These are phyloP conservation scores for Channa argus DNA, from an alignment of 2,113 vertebrate genomes.

Conservation along the genomic window DNA sequence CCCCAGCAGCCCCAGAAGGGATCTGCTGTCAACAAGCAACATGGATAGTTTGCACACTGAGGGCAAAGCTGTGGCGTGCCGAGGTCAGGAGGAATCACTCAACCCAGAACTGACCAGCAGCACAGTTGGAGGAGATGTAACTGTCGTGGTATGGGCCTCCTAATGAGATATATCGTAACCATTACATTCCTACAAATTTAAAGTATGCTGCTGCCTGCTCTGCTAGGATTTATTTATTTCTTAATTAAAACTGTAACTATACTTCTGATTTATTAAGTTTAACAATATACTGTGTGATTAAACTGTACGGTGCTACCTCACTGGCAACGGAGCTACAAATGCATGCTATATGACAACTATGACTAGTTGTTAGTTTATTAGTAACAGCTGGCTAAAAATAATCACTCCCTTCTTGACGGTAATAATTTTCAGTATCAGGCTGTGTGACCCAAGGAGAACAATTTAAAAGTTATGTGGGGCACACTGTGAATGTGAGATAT, in stretches of 20 bases:
- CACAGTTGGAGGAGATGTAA: slow-evolving; percentile 55
- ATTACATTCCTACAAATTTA: slow-evolving; percentile 19
- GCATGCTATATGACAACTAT: too few relatives aligned
- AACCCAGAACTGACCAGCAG: slow-evolving; percentile 61
- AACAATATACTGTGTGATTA: too few relatives aligned
- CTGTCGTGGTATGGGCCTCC: slow-evolving; percentile 53
- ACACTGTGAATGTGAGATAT: background rate
- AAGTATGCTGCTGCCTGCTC: slow-evolving; percentile 3
- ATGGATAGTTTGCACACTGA: slow-evolving; percentile 65
- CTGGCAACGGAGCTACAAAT: too few relatives aligned
- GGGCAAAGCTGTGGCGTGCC: slow-evolving; percentile 55
- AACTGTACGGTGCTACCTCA: too few relatives aligned
- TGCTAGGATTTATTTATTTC: background rate
- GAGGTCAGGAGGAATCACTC: slow-evolving; percentile 75
- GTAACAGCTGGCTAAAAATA: too few relatives aligned
- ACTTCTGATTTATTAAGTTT: too few relatives aligned
- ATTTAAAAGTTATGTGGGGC: too few relatives aligned
- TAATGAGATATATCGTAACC: slow-evolving; percentile 51
- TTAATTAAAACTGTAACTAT: too few relatives aligned
- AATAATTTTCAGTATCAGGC: background rate
- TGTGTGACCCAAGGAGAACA: too few relatives aligned
- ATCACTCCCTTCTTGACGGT: background rate
- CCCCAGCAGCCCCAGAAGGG: slow-evolving; percentile 57
- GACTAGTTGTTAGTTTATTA: too few relatives aligned
- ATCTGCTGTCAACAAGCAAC: slow-evolving; percentile 77